Evolutionary conservation across 2,797 vertebrate genomes (phyloP), one percentile per base, ranked within the genome.

Genomic region (Hemitrygon akajei): DNA sequence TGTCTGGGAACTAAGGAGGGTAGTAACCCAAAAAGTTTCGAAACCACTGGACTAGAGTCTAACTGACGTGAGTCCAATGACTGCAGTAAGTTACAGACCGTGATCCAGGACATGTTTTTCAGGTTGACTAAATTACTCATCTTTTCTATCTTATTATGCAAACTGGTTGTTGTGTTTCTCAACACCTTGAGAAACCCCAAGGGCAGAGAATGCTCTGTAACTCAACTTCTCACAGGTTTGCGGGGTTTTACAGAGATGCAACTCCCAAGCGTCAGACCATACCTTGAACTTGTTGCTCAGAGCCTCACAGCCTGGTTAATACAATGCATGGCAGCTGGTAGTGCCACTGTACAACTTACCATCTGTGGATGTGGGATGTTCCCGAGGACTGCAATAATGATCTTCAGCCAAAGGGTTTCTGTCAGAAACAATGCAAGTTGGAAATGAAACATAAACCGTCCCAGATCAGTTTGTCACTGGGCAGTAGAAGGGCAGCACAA

Each of bases 391-490:
- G 56, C 94, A 95, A 94, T 94, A 95, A 94, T 94, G 94, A 81
- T 95, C 95, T 22, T 60, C 1, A 22, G 94, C 0, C 0, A 95
- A 66, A 18, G 96, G 96, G 34, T 96, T 95, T 94, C 97, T 97
- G 95, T 0, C 4, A 34, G 93, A 94, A 95, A 82, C 94, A 93
- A 89, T 94, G 93, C 69, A 94, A 94, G 47, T 2, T 0, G 6
- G 9, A 91, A 2, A 66, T 63, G 56, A 76, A 40, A 76, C 73
- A n/a, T 12, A 56, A 37, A 93, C 0, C 84, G n/a, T 16, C 60
- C 58, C 12, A 16, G 18, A 34, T 63, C 30, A 63, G 30, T 6
- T 27, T 30, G 60, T 12, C 6, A 34, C 12, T 87, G 10, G 58
- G 30, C 56, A 60, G 14, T 25, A 34, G 37, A 75, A 92, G 69